These are phyloP conservation scores for Xerus rutilus DNA, from an alignment of 2,797 vertebrate genomes.

Conservation along the genomic window DNA sequence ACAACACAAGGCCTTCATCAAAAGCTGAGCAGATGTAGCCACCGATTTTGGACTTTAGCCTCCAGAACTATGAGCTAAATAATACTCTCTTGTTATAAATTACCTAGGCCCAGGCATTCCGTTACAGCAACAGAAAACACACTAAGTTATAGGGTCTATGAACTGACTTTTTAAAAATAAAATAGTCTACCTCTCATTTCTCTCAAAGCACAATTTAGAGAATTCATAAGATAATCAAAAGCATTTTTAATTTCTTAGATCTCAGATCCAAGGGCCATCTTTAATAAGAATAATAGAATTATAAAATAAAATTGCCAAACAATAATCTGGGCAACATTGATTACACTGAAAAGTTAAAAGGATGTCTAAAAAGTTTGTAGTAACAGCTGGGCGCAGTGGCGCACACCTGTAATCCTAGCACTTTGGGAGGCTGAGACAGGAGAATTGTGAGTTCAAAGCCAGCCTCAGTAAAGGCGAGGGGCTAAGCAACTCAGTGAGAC, in stretches of 20 bases:
- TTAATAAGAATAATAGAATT: slow-evolving; percentile 7
- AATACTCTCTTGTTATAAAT: neutral
- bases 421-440: too few species aligned
- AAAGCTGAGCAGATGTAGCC: neutral
- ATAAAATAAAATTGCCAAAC: neutral
- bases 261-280: neutral
- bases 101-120: neutral
- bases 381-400: neutral
- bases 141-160: neutral
- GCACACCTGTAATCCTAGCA: too few species aligned
- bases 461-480: too few species aligned
- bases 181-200: neutral
- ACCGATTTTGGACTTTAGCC: neutral
- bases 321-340: neutral
- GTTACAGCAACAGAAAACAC: neutral
- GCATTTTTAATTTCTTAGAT: neutral
- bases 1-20: neutral
- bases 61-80: neutral
- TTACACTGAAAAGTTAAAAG: slow-evolving; percentile 9
- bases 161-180: neutral
- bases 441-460: too few species aligned
- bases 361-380: slow-evolving; percentile 20
- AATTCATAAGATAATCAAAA: neutral
- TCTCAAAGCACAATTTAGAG: neutral
- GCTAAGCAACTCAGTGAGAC: too few species aligned